phyloP scores from a whole-genome alignment of 2,797 vertebrate genomes.

The Phoebastria nigripes region DNA sequence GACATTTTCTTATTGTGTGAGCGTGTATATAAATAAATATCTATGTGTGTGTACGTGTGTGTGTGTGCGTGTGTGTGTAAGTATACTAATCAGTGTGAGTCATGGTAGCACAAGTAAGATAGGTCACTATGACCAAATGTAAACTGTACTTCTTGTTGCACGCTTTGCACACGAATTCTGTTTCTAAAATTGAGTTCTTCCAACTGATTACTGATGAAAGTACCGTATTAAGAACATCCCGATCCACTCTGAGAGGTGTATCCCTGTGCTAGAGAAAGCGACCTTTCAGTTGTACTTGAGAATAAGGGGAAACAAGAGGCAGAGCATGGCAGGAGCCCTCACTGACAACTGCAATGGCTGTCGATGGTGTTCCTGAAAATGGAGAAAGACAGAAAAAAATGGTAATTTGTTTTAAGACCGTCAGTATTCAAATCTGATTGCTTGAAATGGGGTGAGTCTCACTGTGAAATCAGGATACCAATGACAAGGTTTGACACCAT shows the following conservation, averaged over 20 bases:
- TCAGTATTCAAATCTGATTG: background rate
- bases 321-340: background rate
- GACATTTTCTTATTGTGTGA: constrained; percentile 69
- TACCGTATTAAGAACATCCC: background rate
- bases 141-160: constrained; percentile 73
- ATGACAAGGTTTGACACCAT: background rate
- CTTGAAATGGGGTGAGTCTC: background rate
- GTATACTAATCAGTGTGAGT: constrained; percentile 64
- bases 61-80: constrained; percentile 18
- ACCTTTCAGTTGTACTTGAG: background rate
- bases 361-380: background rate
- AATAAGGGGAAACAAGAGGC: background rate
- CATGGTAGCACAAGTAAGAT: constrained; percentile 68
- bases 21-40: constrained; percentile 71
- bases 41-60: constrained; percentile 19
- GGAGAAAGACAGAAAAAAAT: background rate
- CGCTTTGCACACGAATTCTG: constrained; percentile 78
- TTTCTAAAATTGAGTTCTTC: constrained; percentile 80
- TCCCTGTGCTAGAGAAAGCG: background rate
- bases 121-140: constrained; percentile 75
- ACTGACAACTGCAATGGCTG: background rate
- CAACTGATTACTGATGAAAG: constrained; percentile 49
- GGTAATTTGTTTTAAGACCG: background rate
- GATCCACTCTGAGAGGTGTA: background rate
- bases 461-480: background rate